phyloP scores from a whole-genome alignment of 2,113 vertebrate genomes.

The Dipodomys merriami region DNA sequence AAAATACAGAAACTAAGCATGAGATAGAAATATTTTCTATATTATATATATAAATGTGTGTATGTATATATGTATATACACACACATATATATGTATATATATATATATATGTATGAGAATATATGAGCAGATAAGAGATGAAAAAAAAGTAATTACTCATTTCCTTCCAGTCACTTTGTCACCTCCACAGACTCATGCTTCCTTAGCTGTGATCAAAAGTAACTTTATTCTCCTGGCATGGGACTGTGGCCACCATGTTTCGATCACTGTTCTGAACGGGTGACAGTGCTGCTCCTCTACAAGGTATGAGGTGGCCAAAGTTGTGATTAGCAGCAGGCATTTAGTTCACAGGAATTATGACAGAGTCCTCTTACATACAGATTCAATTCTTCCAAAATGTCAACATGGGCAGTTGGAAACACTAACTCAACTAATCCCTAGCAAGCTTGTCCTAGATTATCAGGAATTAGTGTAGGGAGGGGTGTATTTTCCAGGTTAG shows the following conservation, averaged over 20 bases:
- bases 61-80: too few species aligned
- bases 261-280: not conserved
- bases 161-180: not conserved
- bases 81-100: too few species aligned
- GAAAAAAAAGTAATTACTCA: not conserved
- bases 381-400: not conserved
- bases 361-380: not conserved
- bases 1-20: not conserved
- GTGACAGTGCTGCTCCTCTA: not conserved
- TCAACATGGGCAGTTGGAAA: not conserved
- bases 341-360: not conserved
- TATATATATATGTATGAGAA: not conserved
- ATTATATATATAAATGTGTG: constrained; percentile 1
- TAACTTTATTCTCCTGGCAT: constrained; percentile 30
- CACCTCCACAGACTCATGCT: not conserved
- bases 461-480: not conserved
- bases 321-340: not conserved
- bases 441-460: not conserved
- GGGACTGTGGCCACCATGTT: not conserved
- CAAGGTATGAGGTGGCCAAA: not conserved
- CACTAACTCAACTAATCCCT: not conserved
- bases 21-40: not conserved
- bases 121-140: not conserved
- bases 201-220: not conserved
- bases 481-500: not conserved